A percentile compares a stretch with the other conserved stretches of the same genome.
phyloP scores from a whole-genome alignment of 2,888 invertebrate genomes.

The Dasysyrphus tricinctus region DNA sequence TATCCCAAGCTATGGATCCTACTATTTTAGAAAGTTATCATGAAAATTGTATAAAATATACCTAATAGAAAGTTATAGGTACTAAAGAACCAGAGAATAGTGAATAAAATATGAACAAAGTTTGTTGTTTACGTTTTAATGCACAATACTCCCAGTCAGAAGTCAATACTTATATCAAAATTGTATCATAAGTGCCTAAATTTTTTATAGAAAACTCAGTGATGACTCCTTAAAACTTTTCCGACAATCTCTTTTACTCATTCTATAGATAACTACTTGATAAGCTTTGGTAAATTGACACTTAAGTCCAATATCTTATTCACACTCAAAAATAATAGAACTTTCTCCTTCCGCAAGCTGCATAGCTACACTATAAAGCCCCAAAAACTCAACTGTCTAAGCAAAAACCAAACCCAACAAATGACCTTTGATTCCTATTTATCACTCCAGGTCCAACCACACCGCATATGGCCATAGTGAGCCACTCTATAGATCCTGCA shows the following conservation, averaged over 20 bases:
- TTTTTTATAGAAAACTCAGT: neutral
- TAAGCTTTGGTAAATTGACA: constrained; percentile 18
- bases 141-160: too few relatives aligned
- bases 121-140: too few relatives aligned
- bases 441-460: constrained; percentile 47
- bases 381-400: constrained; percentile 27
- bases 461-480: neutral
- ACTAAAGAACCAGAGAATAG: too few relatives aligned
- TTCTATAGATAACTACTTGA: constrained; percentile 11
- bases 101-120: too few relatives aligned
- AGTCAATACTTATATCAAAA: too few relatives aligned
- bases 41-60: too few relatives aligned
- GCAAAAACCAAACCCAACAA: constrained; percentile 49
- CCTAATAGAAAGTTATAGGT: too few relatives aligned
- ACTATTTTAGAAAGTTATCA: too few relatives aligned
- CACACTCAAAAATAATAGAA: constrained; percentile 6
- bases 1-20: too few relatives aligned
- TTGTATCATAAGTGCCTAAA: too few relatives aligned
- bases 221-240: too few relatives aligned
- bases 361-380: neutral
- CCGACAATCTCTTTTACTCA: neutral
- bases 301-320: constrained; percentile 28
- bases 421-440: constrained; percentile 60
- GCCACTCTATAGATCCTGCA: constrained; percentile 38
- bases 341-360: neutral